phyloP scores from a whole-genome alignment of 2,888 invertebrate species.

The Latrodectus elegans region DNA sequence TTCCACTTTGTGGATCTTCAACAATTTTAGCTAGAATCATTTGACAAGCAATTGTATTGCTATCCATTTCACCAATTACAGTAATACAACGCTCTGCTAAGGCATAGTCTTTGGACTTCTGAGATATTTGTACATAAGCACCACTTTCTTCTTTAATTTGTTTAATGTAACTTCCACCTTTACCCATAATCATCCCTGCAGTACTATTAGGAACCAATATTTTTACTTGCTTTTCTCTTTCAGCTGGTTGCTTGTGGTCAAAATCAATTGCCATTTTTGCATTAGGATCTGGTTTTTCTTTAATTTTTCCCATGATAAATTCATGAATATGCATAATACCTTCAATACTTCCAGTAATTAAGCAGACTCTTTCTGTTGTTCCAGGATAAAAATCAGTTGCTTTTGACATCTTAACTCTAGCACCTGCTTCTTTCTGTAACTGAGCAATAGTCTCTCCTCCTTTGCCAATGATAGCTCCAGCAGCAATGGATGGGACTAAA shows the following conservation, averaged over 20 bases:
- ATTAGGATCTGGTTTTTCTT: conserved; percentile 93
- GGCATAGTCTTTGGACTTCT: conserved; percentile 90
- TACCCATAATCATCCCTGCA: conserved; percentile 98
- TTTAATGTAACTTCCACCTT: conserved; percentile 95
- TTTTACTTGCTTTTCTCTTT: conserved; percentile 87
- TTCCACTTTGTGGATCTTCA: conserved; percentile 96
- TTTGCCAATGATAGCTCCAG: conserved; percentile 99
- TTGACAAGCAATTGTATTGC: conserved; percentile 90
- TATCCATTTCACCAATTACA: conserved; percentile 92
- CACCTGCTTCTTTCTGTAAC: conserved; percentile 97
- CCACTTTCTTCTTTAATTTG: conserved; percentile 95
- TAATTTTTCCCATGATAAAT: conserved; percentile 96
- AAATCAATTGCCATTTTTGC: conserved; percentile 85
- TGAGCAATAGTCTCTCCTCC: conserved; percentile 99
- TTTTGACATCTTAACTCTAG: conserved; percentile 99
- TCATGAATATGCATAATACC: conserved; percentile 93
- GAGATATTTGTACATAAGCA: conserved; percentile 96
- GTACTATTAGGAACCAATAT: conserved; percentile 97
- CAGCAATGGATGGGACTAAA: conserved; percentile 96
- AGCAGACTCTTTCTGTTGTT: conserved; percentile 93
- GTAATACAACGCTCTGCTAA: conserved; percentile 96
- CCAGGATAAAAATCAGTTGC: conserved; percentile 99
- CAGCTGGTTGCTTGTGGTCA: conserved; percentile 86
- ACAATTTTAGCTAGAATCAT: conserved; percentile 98
- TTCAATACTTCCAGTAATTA: conserved; percentile 92